Conservation (phyloP, 2,113 vertebrate species). For the Casuarius casuarius region DNA sequence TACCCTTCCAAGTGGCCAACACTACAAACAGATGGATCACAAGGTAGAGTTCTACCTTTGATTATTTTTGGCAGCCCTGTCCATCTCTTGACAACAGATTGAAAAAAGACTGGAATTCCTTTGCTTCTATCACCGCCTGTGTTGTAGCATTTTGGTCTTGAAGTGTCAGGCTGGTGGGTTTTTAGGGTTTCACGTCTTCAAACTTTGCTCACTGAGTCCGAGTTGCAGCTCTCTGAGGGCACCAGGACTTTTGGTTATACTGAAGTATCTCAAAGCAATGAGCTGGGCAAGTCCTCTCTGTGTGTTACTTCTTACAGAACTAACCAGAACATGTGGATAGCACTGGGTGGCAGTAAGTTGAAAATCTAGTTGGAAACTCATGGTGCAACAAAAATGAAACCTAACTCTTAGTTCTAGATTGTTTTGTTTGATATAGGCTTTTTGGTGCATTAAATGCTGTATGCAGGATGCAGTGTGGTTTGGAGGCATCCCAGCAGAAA, state of each 20-base stretch:
- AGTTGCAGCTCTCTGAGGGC: neutral
- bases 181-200: neutral
- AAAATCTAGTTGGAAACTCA: neutral
- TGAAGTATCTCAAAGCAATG: neutral
- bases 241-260: neutral
- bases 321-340: neutral
- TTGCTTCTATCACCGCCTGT: neutral
- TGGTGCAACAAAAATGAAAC: neutral
- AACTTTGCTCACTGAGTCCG: neutral
- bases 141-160: neutral
- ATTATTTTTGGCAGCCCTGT: neutral
- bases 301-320: neutral
- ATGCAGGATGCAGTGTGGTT: neutral
- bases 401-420: neutral
- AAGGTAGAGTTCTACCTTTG: neutral
- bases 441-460: neutral
- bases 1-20: neutral
- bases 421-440: neutral
- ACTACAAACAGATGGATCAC: neutral
- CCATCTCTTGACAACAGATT: neutral
- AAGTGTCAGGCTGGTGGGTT: neutral
- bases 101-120: neutral
- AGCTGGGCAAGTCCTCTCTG: neutral
- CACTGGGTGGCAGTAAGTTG: neutral
- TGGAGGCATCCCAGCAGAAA: neutral